These are phyloP conservation scores for Python bivittatus DNA, from an alignment of 2,113 vertebrate genomes.

Conservation along the genomic window DNA sequence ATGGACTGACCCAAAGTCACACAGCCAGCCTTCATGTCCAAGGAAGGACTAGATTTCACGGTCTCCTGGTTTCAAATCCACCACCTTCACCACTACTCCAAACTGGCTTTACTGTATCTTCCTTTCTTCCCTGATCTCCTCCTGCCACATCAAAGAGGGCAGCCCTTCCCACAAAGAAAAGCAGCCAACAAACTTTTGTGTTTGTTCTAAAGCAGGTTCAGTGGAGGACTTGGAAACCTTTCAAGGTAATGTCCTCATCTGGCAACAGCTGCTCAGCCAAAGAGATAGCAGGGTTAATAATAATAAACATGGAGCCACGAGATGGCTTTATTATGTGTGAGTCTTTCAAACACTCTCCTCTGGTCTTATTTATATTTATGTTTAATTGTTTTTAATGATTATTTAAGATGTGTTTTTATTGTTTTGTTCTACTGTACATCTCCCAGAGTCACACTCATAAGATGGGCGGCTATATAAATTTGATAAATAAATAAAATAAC, in stretches of 20 bases:
- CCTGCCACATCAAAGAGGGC: neutral
- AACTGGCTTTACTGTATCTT: neutral
- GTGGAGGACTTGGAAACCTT: neutral
- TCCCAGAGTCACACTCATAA: neutral
- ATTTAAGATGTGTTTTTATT: neutral
- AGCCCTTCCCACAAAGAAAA: neutral
- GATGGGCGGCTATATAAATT: neutral
- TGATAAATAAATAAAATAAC: neutral
- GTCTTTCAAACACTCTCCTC: neutral
- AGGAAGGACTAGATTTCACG: neutral
- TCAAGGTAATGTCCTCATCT: neutral
- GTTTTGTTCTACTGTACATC: neutral
- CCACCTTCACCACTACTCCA: neutral
- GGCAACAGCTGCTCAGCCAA: neutral
- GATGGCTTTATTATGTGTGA: neutral
- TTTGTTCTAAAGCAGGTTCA: neutral
- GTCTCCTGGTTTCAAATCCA: neutral
- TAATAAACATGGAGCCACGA: neutral
- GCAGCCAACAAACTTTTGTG: neutral
- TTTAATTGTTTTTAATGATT: neutral
- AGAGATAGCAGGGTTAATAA: neutral
- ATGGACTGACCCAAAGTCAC: neutral
- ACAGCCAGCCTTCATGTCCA: neutral
- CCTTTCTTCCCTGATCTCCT: neutral
- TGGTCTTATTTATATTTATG: neutral